Base-by-base conservation (phyloP, 2,888 invertebrate species). In the Amblyjoppa proteus region DNA sequence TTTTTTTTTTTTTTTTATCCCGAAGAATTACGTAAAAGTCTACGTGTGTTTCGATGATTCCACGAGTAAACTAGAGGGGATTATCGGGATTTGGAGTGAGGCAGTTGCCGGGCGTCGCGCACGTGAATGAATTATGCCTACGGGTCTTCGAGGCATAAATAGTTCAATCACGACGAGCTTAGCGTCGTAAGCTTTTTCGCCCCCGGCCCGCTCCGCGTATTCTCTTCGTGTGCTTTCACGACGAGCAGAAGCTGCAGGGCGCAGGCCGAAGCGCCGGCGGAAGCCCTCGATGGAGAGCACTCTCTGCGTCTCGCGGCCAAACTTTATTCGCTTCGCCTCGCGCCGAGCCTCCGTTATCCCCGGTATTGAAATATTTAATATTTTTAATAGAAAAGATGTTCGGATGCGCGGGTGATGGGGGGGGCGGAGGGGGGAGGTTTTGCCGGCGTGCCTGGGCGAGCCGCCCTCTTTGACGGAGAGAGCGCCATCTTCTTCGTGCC, bases 151-250 rank as follows among this genome's bases (percentile, higher is more conserved):
- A 34, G 61, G 79, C 90, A 90, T 90, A 91, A 91, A 91, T 91
- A 91, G 91, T 91, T 90, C 91, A 91, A 92, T 92, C 91, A 91
- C 89, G 87, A 87, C 87, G 86, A 82, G 90, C 90, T 91, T 90
- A 91, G 90, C 88, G 88, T 81, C 88, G 87, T 90, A 90, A 90
- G 89, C 74, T 81, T 68, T 68, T 66, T 74, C 49, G 66, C 41
- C 41, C 9, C 11, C 34, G 34, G 2, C 41, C 41, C 3, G 41
- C 74, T 75, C n/a, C 28, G 53, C 51, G 78, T 41, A 41, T 45
- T 70, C 71, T 25, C 71, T 79, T 78, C 69, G 81, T 75, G 41
- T 61, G 84, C 86, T 83, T 84, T 81, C 76, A 79, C 79, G 84
- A 79, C 77, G 75, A 71, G 34, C 83, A 69, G 71, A 56, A 61